These are phyloP conservation scores for Microctenopoma stevenorrisi DNA, from an alignment of 2,797 vertebrate genomes.

Conservation along the genomic window DNA sequence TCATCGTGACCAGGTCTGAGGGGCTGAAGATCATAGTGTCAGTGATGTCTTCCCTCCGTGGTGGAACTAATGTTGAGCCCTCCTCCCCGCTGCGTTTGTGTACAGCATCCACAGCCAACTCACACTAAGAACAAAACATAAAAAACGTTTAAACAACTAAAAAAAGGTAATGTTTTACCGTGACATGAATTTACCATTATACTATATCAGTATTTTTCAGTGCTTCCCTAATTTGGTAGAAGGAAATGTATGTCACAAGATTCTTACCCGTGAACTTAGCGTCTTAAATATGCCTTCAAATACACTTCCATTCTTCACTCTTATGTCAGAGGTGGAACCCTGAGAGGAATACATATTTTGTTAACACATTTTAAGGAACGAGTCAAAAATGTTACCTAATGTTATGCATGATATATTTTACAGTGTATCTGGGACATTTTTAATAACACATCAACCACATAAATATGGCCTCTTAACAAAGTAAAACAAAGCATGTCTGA, in stretches of 20 bases:
- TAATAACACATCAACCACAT: neutral
- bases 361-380: neutral
- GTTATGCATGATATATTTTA: too few species aligned
- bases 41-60: slow-evolving; percentile 91
- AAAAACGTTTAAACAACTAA: neutral
- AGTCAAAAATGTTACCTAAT: neutral
- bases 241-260: neutral
- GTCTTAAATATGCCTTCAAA: slow-evolving; percentile 95
- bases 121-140: slow-evolving; percentile 82
- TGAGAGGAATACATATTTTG: slow-evolving; percentile 52
- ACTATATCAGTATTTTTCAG: slow-evolving; percentile 9
- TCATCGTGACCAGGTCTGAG: slow-evolving; percentile 89
- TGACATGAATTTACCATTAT: neutral
- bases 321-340: slow-evolving; percentile 94
- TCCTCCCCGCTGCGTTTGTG: slow-evolving; percentile 82
- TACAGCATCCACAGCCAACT: slow-evolving; percentile 93
- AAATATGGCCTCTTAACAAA: neutral
- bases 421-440: neutral
- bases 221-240: neutral
- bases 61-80: slow-evolving; percentile 68
- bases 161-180: neutral
- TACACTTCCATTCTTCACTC: slow-evolving; percentile 90
- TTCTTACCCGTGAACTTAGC: slow-evolving; percentile 90
- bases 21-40: slow-evolving; percentile 95
- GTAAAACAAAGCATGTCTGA: neutral